These are phyloP conservation scores for Chironomus tentans DNA, from an alignment of 2,888 invertebrate genomes.

Conservation along the genomic window DNA sequence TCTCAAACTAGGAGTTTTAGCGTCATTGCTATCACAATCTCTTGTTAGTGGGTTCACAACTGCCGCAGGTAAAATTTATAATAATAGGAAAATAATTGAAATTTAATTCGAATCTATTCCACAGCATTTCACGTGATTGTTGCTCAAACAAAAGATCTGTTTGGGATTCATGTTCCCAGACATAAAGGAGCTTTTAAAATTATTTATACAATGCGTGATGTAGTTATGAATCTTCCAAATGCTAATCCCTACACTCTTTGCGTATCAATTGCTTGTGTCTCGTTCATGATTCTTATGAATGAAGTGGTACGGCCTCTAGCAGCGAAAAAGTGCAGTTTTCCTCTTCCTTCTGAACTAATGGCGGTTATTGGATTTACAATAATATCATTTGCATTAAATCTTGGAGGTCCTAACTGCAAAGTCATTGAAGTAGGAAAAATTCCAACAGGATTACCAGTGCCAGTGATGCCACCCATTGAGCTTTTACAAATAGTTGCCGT, in stretches of 20 bases:
- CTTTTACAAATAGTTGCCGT: conserved; percentile 48
- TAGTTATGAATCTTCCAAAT: conserved; percentile 46
- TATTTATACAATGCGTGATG: conserved; percentile 52
- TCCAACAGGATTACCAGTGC: conserved; percentile 53
- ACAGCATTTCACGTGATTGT: conserved; percentile 56
- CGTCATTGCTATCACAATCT: conserved; percentile 53
- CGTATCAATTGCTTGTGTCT: conserved; percentile 52
- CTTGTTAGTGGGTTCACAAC: conserved; percentile 55
- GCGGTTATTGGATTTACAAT: conserved; percentile 59
- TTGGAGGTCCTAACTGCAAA: conserved; percentile 44
- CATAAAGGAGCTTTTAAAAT: conserved; percentile 53
- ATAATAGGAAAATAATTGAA: neutral
- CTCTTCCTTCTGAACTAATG: conserved; percentile 66
- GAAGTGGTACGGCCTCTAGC: conserved; percentile 54
- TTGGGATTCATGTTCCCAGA: conserved; percentile 49
- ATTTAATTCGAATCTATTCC: neutral
- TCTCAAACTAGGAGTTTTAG: conserved; percentile 50
- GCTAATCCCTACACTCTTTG: conserved; percentile 53
- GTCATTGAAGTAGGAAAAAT: conserved; percentile 57
- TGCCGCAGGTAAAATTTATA: neutral
- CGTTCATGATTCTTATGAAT: conserved; percentile 52
- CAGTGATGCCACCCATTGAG: conserved; percentile 48
- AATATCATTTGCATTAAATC: conserved; percentile 49
- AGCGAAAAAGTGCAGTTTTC: conserved; percentile 52
- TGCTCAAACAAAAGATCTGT: conserved; percentile 55